Evolutionary conservation across 2,888 invertebrate genomes (phyloP).

Genomic region (Xestia xanthographa): DNA sequence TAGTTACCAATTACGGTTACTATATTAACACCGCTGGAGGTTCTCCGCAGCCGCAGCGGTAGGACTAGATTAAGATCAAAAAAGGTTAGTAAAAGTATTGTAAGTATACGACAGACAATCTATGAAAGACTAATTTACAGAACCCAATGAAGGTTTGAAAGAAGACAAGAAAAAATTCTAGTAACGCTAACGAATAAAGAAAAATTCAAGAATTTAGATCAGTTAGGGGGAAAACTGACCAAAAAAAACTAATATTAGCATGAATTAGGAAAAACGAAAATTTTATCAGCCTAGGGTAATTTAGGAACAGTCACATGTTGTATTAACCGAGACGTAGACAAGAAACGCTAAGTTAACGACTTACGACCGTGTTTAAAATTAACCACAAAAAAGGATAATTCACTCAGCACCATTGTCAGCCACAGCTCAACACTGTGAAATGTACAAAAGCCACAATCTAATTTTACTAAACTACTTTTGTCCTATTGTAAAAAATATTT

Average conservation of each 20-base stretch:
- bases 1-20: too few species aligned
- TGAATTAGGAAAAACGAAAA: too few species aligned
- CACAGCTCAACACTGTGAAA: not conserved
- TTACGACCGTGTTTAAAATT: not conserved
- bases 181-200: too few species aligned
- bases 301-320: too few species aligned
- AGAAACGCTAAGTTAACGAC: not conserved
- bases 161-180: too few species aligned
- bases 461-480: not conserved
- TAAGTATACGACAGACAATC: too few species aligned
- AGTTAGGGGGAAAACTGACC: too few species aligned
- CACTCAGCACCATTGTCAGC: not conserved
- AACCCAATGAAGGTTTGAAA: too few species aligned
- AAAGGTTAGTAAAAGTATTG: not conserved
- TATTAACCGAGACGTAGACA: not conserved
- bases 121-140: not conserved
- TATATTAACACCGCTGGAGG: too few species aligned
- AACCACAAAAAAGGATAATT: conserved; percentile 13
- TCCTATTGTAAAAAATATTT: not conserved
- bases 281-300: too few species aligned
- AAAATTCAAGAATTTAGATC: not conserved
- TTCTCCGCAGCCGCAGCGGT: too few species aligned
- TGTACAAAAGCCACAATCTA: conserved; percentile 17
- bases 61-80: not conserved
- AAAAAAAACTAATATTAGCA: too few species aligned